A percentile compares a stretch with the other conserved stretches of the same genome.
phyloP scores from a whole-genome alignment of 2,888 invertebrate species.

The Agonopterix subpropinquella region DNA sequence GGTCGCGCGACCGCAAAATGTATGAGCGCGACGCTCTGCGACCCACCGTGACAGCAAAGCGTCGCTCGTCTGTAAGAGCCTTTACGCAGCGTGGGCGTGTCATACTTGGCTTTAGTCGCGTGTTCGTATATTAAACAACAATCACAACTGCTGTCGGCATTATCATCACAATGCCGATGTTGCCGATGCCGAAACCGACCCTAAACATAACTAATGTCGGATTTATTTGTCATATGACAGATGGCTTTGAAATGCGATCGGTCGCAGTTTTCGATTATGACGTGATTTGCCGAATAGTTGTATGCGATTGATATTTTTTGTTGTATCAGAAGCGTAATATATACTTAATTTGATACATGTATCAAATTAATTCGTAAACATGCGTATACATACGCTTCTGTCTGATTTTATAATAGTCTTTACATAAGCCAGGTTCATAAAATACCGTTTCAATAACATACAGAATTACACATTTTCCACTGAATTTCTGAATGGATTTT shows the following conservation, averaged over 20 bases:
- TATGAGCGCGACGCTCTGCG: too few species aligned
- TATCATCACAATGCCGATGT: slow-evolving; percentile 27
- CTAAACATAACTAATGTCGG: slow-evolving; percentile 14
- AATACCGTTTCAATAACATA: too few species aligned
- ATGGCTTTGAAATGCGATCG: slow-evolving; percentile 14
- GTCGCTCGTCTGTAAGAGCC: too few species aligned
- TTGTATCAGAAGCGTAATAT: not conserved
- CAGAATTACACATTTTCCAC: too few species aligned
- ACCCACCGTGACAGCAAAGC: too few species aligned
- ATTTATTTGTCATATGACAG: slow-evolving; percentile 22
- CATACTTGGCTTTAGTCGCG: slow-evolving; percentile 16
- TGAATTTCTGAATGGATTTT: too few species aligned
- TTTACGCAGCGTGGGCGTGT: slow-evolving; percentile 32
- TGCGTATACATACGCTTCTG: too few species aligned
- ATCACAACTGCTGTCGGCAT: slow-evolving; percentile 24
- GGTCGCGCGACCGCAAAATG: too few species aligned
- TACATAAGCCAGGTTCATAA: too few species aligned
- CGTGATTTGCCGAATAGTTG: slow-evolving; percentile 1
- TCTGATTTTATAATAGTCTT: too few species aligned
- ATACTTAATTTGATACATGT: too few species aligned
- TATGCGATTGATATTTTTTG: not conserved
- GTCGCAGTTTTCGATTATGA: slow-evolving; percentile 6
- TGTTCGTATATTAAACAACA: slow-evolving; percentile 20
- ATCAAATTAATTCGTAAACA: too few species aligned
- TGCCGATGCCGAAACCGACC: not conserved